Percentiles rank a stretch among this genome's conserved stretches.
Evolutionary conservation across 1,140 invertebrate species (phyloP).

Genomic region (Fopius arisanus): DNA sequence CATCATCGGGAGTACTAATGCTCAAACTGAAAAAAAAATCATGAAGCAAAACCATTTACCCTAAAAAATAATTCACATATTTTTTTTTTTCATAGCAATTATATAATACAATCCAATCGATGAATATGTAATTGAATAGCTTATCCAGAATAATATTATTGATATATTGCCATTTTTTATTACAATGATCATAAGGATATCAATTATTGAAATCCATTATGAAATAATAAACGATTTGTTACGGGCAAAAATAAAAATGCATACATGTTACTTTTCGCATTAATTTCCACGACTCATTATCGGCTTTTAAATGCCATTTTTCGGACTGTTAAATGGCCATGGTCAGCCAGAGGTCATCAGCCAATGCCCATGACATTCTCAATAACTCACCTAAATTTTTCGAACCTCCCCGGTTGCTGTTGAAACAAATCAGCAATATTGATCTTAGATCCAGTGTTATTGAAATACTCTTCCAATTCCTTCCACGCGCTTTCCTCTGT

Average conservation of each 20-base stretch:
- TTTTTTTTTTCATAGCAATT: conserved; percentile 4
- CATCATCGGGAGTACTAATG: conserved; percentile 81
- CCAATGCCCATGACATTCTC: conserved; percentile 41
- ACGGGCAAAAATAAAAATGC: too few species aligned
- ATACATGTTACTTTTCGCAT: background rate
- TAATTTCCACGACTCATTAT: background rate
- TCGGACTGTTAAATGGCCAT: background rate
- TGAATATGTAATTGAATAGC: too few species aligned
- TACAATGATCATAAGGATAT: too few species aligned
- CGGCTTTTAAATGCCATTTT: background rate
- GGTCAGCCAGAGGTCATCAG: conserved; percentile 14
- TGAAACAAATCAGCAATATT: conserved; percentile 81
- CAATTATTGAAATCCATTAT: too few species aligned
- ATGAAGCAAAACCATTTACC: too few species aligned
- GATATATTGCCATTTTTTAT: too few species aligned
- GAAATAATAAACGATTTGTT: too few species aligned
- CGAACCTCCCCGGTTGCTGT: conserved; percentile 78
- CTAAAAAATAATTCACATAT: too few species aligned
- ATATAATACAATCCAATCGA: background rate
- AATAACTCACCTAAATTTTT: conserved; percentile 78
- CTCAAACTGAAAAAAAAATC: conserved; percentile 70
- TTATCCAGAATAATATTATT: too few species aligned
- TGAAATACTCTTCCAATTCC: conserved; percentile 77
- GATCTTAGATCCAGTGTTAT: conserved; percentile 72
- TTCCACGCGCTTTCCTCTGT: conserved; percentile 74